These are phyloP conservation scores for Tetramorium alpestre DNA, from an alignment of 1,140 invertebrate genomes.

Conservation along the genomic window DNA sequence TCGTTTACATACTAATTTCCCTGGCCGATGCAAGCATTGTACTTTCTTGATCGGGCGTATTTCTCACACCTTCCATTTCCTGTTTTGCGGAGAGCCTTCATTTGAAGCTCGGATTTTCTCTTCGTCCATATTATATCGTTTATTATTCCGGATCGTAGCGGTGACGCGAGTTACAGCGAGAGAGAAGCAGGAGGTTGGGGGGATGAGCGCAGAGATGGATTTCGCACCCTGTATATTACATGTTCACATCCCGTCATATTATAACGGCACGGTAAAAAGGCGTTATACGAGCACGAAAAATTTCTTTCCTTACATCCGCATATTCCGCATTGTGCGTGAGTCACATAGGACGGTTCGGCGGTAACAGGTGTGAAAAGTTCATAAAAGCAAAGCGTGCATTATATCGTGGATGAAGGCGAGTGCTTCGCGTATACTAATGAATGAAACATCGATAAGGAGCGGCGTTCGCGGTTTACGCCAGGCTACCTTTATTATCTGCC, in stretches of 20 bases:
- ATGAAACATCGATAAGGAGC: constrained; percentile 37
- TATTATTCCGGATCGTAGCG: constrained; percentile 22
- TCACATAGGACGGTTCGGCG: not conserved
- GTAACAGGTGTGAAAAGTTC: constrained; percentile 34
- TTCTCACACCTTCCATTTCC: constrained; percentile 64
- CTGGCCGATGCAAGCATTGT: constrained; percentile 5
- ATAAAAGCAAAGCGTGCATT: constrained; percentile 30
- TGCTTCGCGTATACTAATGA: constrained; percentile 31
- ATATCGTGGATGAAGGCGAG: not conserved
- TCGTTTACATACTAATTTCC: constrained; percentile 41
- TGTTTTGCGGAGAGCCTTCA: constrained; percentile 49
- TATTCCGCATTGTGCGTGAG: constrained; percentile 40
- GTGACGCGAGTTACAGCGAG: not conserved
- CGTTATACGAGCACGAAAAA: constrained; percentile 51
- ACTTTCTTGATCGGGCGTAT: constrained; percentile 43
- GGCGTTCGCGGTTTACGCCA: not conserved
- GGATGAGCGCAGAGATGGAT: not conserved
- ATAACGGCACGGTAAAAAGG: constrained; percentile 31
- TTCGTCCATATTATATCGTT: constrained; percentile 44
- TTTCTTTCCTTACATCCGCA: not conserved
- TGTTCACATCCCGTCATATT: constrained; percentile 30
- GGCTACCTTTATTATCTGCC: constrained; percentile 9
- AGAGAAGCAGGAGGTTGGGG: not conserved
- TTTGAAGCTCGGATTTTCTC: constrained; percentile 54
- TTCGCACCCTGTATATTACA: constrained; percentile 33